phyloP scores from a whole-genome alignment of 2,797 vertebrate genomes.

The Nannoperca australis region DNA sequence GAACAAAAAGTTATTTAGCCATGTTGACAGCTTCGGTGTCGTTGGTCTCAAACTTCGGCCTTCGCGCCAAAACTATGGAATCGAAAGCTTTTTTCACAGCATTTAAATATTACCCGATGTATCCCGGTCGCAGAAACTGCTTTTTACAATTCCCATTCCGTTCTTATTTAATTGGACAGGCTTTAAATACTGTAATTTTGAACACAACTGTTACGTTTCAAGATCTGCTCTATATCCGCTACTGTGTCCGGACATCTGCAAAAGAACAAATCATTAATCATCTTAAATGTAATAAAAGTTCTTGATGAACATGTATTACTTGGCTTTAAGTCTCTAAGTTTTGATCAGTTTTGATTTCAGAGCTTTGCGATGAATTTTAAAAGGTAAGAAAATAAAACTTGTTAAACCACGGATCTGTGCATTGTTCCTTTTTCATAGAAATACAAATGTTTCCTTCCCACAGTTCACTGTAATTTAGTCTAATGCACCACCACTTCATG shows the following conservation, averaged over 20 bases:
- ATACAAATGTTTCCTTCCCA: neutral
- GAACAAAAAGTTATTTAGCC: too few species aligned
- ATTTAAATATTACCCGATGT: neutral
- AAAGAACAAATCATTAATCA: neutral
- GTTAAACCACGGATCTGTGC: neutral
- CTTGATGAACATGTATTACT: too few species aligned
- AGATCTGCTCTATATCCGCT: neutral
- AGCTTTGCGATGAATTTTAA: neutral
- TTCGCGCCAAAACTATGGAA: neutral
- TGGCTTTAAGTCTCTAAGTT: too few species aligned
- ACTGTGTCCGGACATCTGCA: neutral
- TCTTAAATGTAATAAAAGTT: neutral
- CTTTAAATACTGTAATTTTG: neutral
- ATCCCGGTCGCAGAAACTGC: too few species aligned
- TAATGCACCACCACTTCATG: neutral
- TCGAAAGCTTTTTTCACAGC: neutral
- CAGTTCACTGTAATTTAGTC: neutral
- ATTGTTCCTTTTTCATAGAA: neutral
- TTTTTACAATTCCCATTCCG: too few species aligned
- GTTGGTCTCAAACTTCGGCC: neutral
- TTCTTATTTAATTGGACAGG: neutral
- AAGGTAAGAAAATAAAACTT: neutral
- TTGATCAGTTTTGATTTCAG: too few species aligned
- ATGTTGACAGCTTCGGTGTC: neutral
- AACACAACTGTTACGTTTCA: neutral